Evolutionary conservation across 1,140 invertebrate species (phyloP), one percentile per base, ranked within the genome.

Genomic region (Lucilia cuprina): DNA sequence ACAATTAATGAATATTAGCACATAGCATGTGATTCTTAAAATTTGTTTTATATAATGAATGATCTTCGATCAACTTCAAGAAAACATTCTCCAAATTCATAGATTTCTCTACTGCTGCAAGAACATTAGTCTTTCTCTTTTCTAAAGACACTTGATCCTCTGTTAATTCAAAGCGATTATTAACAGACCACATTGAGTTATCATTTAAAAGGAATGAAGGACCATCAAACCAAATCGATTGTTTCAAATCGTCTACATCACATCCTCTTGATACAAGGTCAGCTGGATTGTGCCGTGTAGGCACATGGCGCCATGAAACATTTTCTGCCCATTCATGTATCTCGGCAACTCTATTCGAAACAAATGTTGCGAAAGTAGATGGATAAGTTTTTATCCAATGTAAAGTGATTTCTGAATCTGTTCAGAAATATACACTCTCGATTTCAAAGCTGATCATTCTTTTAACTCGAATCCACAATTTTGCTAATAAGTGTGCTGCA

Each of bases 161-260:
- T 34, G 55, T 77, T 41, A 83, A 49, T 5, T 30, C 25, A 55
- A 77, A 84, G 41, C 78, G 74, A 21, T 14, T 50, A 60, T 84
- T 84, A 19, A 55, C 25, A 34, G 60, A 30, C 77, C 75, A 82
- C 2, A 21, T 17, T 17, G 50, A 34, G 17, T 30, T 30, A 17
- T 74, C 21, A 74, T 82, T 2, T 49, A 82, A 25, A 13, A 75
- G n/a, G 14, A 82, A 84, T 49, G 55, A 13, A 7, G 78, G 78
- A 10, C 91, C 89, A 25, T 85, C 5, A 87, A 88, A 92, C 91
- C 91, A 92, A 74, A 91, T 60, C 25, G 78, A 77, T 12, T 86
- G 83, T 13, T 86, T 84, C 5, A 91, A 78, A 41, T 90, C 80
- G 41, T 78, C 19, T 12, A 82, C 84, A 14, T 65, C 9, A 87